A percentile compares a stretch with the other conserved stretches of the same genome.
Evolutionary conservation across 2,113 vertebrate genomes (phyloP).

Genomic region (Eidolon helvum): DNA sequence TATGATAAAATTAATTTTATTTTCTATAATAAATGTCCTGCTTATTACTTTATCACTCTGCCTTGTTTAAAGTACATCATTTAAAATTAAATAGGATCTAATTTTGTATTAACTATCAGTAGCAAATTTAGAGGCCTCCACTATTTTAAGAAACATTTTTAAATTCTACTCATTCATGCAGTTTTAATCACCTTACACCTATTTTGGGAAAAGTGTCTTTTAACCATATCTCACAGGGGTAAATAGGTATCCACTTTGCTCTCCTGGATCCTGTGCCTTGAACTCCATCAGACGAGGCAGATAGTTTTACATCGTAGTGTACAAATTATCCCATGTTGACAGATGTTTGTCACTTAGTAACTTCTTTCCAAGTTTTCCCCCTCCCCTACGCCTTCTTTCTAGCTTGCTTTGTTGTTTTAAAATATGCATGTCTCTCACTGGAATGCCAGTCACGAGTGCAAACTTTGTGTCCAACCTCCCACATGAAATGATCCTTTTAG

Average conservation of each 20-base stretch:
- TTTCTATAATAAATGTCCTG: neutral
- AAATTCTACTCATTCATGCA: slow-evolving; percentile 7
- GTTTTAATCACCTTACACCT: slow-evolving; percentile 38
- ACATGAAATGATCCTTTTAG: slow-evolving; percentile 99
- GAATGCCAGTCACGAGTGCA: slow-evolving; percentile 99
- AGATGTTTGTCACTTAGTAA: slow-evolving; percentile 97
- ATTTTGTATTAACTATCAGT: neutral
- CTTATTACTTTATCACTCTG: neutral
- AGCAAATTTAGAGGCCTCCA: neutral
- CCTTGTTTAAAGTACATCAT: neutral
- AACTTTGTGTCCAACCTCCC: slow-evolving; percentile 99
- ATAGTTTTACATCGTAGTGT: slow-evolving; percentile 66
- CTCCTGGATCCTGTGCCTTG: slow-evolving; percentile 58
- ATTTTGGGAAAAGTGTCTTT: slow-evolving; percentile 20
- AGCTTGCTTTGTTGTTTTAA: slow-evolving; percentile 99
- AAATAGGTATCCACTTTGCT: slow-evolving; percentile 42
- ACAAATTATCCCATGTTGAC: slow-evolving; percentile 90
- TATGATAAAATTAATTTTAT: neutral
- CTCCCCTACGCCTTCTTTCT: slow-evolving; percentile 88
- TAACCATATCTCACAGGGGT: neutral
- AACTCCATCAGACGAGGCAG: slow-evolving; percentile 70
- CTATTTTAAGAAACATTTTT: slow-evolving; percentile 45
- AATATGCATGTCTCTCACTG: slow-evolving; percentile 99
- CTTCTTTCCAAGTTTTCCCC: slow-evolving; percentile 90
- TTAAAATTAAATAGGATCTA: neutral